A percentile compares a stretch with the other conserved stretches of the same genome.
phyloP scores from a whole-genome alignment of 2,797 vertebrate genomes.

The Urosaurus nigricauda region DNA sequence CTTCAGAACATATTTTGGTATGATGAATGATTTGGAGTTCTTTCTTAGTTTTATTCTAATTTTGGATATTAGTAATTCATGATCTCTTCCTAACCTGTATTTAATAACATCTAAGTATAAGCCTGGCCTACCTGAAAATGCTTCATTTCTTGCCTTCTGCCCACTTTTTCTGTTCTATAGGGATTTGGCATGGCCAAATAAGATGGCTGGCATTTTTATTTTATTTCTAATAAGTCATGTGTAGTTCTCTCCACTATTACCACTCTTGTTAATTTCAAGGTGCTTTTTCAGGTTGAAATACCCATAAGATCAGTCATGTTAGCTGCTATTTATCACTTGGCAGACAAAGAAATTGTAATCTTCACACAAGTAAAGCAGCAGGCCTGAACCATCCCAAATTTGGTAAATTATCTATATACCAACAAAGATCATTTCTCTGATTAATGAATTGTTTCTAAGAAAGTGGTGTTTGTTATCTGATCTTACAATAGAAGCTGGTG shows the following conservation, averaged over 20 bases:
- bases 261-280: slow-evolving; percentile 83
- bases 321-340: slow-evolving; percentile 91
- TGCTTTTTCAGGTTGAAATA: slow-evolving; percentile 83
- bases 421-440: slow-evolving; percentile 88
- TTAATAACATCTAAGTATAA: slow-evolving; percentile 83
- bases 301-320: slow-evolving; percentile 87
- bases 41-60: too few species aligned
- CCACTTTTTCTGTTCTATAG: slow-evolving; percentile 20
- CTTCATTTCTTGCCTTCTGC: slow-evolving; percentile 83
- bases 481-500: slow-evolving; percentile 80
- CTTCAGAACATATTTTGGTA: too few species aligned
- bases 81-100: slow-evolving; percentile 51
- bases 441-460: slow-evolving; percentile 88
- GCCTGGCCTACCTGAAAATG: slow-evolving; percentile 76
- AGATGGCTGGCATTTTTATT: slow-evolving; percentile 46
- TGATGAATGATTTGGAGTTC: too few species aligned
- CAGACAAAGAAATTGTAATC: slow-evolving; percentile 91
- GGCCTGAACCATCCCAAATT: slow-evolving; percentile 89
- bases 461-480: slow-evolving; percentile 82
- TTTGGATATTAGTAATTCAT: too few species aligned
- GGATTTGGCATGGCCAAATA: neutral
- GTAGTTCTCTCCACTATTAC: slow-evolving; percentile 89
- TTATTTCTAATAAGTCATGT: slow-evolving; percentile 72
- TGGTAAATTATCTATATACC: slow-evolving; percentile 93
- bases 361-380: slow-evolving; percentile 87